phyloP scores from a whole-genome alignment of 2,888 invertebrate species.

The Hirtodrosophila trivittata region DNA sequence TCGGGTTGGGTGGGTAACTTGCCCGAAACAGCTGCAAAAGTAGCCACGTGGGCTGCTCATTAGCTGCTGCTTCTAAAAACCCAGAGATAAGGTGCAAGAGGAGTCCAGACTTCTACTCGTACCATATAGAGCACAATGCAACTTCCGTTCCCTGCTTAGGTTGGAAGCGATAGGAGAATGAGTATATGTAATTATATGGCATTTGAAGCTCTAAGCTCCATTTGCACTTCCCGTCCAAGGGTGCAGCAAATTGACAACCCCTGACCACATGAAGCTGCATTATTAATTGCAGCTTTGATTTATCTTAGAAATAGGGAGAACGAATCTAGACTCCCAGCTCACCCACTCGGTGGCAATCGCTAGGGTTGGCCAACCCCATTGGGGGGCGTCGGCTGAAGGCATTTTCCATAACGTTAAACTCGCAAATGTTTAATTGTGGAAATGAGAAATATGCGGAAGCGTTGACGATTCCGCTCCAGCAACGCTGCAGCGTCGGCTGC shows the following conservation, averaged over 20 bases:
- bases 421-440: conserved; percentile 78
- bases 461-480: conserved; percentile 79
- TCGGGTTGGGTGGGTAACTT: conserved; percentile 20
- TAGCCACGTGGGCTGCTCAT: conserved; percentile 44
- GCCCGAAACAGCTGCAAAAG: conserved; percentile 27
- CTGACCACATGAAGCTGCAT: conserved; percentile 46
- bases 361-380: conserved; percentile 42
- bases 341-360: not conserved
- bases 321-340: not conserved
- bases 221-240: conserved; percentile 64
- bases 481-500: conserved; percentile 66
- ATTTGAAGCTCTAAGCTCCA: conserved; percentile 63
- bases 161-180: conserved; percentile 2
- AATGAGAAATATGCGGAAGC: conserved; percentile 81
- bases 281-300: conserved; percentile 77
- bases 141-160: conserved; percentile 46
- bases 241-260: conserved; percentile 53
- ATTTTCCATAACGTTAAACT: conserved; percentile 64
- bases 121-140: conserved; percentile 3
- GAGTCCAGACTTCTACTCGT: not conserved
- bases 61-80: conserved; percentile 41
- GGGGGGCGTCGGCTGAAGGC: conserved; percentile 9
- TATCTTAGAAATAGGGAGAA: conserved; percentile 61
- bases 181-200: conserved; percentile 60
- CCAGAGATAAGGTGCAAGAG: conserved; percentile 16